Conservation (phyloP, 2,113 vertebrate species). For the Helogale parvula region DNA sequence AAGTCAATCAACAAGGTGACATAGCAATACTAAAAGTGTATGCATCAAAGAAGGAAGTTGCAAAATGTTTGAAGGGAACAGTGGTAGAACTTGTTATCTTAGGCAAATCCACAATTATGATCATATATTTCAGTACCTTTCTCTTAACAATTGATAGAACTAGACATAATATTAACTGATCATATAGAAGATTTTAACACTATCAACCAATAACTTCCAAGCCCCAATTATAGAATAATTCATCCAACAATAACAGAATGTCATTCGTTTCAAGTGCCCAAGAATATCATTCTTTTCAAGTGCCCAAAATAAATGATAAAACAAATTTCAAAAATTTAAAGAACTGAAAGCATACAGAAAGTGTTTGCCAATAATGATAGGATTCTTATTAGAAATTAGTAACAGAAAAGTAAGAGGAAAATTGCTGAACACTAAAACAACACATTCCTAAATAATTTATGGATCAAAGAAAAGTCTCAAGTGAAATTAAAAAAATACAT, state of each 20-base stretch:
- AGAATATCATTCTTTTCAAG: not conserved
- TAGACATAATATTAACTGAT: not conserved
- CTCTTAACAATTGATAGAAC: not conserved
- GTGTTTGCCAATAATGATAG: not conserved
- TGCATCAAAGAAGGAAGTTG: not conserved
- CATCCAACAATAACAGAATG: not conserved
- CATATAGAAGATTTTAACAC: not conserved
- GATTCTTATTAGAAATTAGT: not conserved
- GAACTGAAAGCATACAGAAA: not conserved
- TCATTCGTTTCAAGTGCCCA: not conserved
- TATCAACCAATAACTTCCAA: not conserved
- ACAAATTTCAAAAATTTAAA: not conserved
- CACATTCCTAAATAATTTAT: not conserved
- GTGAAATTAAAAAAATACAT: not conserved
- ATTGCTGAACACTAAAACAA: not conserved
- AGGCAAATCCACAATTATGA: not conserved
- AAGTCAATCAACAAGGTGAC: not conserved
- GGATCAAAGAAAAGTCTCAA: not conserved
- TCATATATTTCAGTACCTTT: not conserved
- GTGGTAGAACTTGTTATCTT: not conserved
- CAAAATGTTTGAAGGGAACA: not conserved
- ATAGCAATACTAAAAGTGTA: not conserved
- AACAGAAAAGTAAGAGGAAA: conserved; percentile 1
- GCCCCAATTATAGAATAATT: not conserved
- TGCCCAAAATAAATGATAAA: not conserved